Evolutionary conservation across 2,113 vertebrate genomes (phyloP), one percentile per base, ranked within the genome.

Genomic region (Fregata magnificens): DNA sequence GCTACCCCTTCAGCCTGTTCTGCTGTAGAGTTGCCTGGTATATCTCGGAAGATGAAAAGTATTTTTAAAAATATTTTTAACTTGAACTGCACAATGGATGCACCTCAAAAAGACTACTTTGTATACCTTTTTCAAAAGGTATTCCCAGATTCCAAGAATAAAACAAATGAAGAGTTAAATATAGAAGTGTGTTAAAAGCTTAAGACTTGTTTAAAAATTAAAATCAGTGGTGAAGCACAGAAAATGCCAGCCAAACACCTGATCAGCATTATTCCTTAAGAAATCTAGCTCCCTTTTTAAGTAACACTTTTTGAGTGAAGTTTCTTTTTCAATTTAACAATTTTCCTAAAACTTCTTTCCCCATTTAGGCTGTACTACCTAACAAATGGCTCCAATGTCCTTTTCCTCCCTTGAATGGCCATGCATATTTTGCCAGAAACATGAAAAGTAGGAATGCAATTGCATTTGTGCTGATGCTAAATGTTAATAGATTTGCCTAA

Each of bases 401-500:
- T 16, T 88, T 83, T 90, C 82, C 85, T 95, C 82, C 95, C 92
- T 86, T 83, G 61, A 96, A 97, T 16, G 47, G 85, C 81, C 85
- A 44, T 80, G 96, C 53, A 88, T 90, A 95, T 98, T 98, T 97
- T 97, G 93, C 96, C 96, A 95, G 96, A 86, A 81, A 90, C 95
- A 95, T 94, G 96, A 95, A 88, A 97, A 96, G 94, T 24, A 90
- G 84, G 91, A 97, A 97, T 73, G 89, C 73, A 91, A 97, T 92
- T 82, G 93, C 81, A 90, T 95, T 97, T 98, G 96, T 97, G 97
- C 97, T 98, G 97, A 98, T 98, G 96, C 95, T 97, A 97, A 98
- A 98, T 97, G 97, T 98, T 98, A 98, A 97, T 97, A 98, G 97
- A 97, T 98, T 96, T 98, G 97, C 97, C 94, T 98, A 98, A 98